These are phyloP conservation scores for Cossypha dichroa DNA, from an alignment of 2,797 vertebrate genomes.

Conservation along the genomic window DNA sequence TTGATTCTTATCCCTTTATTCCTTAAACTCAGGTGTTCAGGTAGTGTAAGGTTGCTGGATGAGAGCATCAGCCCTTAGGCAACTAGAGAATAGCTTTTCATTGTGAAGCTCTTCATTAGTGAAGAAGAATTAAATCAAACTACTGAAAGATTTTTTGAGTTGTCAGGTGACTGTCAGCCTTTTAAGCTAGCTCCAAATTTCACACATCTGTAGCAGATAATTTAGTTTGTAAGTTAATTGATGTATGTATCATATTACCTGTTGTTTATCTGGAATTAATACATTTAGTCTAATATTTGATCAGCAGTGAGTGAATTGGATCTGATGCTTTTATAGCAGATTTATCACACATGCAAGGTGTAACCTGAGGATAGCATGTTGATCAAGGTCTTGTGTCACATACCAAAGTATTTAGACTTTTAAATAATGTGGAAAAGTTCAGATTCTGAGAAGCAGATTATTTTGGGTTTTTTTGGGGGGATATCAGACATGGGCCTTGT, in stretches of 20 bases:
- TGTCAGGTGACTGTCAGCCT: not conserved
- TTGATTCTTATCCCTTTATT: not conserved
- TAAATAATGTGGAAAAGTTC: not conserved
- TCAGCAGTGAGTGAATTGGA: not conserved
- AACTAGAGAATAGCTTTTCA: fast-evolving
- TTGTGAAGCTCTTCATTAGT: not conserved
- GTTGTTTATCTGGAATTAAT: not conserved
- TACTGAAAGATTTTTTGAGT: not conserved
- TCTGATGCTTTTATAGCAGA: not conserved
- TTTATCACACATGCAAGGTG: fast-evolving
- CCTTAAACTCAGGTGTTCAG: not conserved
- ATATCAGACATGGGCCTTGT: not conserved
- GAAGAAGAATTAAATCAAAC: not conserved
- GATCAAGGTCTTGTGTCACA: not conserved
- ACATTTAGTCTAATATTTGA: not conserved
- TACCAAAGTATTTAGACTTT: not conserved
- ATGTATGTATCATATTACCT: not conserved
- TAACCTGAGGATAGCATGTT: not conserved
- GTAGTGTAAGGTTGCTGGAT: not conserved
- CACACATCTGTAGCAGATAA: not conserved
- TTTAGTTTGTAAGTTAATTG: not conserved
- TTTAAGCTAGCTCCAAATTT: not conserved
- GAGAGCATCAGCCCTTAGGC: not conserved
- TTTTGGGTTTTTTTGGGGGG: not conserved
- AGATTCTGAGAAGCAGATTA: not conserved